phyloP scores from a whole-genome alignment of 1,140 invertebrate species.

The Drosophila rufa region DNA sequence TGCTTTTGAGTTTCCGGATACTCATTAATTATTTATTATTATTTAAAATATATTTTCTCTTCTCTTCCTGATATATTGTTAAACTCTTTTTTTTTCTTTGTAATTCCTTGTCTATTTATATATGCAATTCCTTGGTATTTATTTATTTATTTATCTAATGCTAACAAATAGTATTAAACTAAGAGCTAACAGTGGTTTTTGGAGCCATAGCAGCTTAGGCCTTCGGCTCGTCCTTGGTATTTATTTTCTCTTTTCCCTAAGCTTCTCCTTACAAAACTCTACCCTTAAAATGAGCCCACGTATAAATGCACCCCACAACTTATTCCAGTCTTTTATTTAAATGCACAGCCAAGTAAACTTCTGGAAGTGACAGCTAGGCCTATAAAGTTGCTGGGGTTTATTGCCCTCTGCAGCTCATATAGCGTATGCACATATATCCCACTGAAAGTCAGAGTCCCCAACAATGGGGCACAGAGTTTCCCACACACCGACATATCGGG shows the following conservation, averaged over 20 bases:
- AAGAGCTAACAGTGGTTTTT: too few relatives aligned
- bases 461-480: conserved; percentile 54
- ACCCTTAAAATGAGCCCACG: background rate
- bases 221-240: too few relatives aligned
- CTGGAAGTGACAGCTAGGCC: conserved; percentile 14
- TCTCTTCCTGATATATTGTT: background rate
- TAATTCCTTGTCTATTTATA: background rate
- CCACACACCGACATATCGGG: conserved; percentile 29
- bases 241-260: background rate
- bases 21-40: background rate
- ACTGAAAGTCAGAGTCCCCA: conserved; percentile 23
- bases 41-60: background rate
- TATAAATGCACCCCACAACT: background rate
- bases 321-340: background rate
- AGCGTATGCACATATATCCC: background rate
- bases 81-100: too few relatives aligned
- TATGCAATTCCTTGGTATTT: background rate
- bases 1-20: background rate
- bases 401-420: conserved; percentile 24
- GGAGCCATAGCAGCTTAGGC: too few relatives aligned
- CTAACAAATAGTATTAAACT: too few relatives aligned
- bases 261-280: background rate
- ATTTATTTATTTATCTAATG: too few relatives aligned
- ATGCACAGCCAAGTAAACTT: background rate
- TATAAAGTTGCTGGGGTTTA: conserved; percentile 10